phyloP scores from a whole-genome alignment of 2,888 invertebrate genomes.

The Toxonevra muliebris region DNA sequence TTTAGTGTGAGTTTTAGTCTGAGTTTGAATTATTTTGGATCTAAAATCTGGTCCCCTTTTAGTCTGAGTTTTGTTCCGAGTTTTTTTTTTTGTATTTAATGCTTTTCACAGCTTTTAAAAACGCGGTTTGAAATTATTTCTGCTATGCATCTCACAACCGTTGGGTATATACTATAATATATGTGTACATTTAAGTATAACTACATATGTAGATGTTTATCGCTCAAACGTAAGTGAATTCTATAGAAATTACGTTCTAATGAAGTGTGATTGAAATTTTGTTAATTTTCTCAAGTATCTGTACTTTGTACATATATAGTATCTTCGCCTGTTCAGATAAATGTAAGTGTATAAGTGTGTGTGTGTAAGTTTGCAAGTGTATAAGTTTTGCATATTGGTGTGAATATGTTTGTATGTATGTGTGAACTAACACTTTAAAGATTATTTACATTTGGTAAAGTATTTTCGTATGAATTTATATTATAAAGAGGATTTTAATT shows the following conservation, averaged over 20 bases:
- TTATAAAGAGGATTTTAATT: conserved; percentile 29
- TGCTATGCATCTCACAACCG: too few species aligned
- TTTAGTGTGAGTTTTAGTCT: too few species aligned
- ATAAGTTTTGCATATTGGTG: background rate
- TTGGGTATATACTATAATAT: background rate
- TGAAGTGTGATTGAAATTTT: conserved; percentile 59
- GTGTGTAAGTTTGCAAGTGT: background rate
- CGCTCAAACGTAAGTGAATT: conserved; percentile 3
- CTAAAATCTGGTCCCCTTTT: too few species aligned
- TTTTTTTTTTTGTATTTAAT: too few species aligned
- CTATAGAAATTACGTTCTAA: conserved; percentile 50
- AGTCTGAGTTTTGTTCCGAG: too few species aligned
- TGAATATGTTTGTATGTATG: background rate
- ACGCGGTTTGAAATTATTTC: too few species aligned
- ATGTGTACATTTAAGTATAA: background rate
- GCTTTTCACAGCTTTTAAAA: too few species aligned
- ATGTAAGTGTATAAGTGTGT: background rate
- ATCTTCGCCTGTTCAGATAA: conserved; percentile 6
- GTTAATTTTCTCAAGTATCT: conserved; percentile 48
- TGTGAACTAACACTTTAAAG: background rate
- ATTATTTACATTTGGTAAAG: background rate
- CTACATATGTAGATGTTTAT: background rate
- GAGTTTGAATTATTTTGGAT: too few species aligned
- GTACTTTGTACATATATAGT: background rate
- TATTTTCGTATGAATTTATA: background rate